Conservation (phyloP, 2,113 vertebrate genomes). For the Plectropomus leopardus region DNA sequence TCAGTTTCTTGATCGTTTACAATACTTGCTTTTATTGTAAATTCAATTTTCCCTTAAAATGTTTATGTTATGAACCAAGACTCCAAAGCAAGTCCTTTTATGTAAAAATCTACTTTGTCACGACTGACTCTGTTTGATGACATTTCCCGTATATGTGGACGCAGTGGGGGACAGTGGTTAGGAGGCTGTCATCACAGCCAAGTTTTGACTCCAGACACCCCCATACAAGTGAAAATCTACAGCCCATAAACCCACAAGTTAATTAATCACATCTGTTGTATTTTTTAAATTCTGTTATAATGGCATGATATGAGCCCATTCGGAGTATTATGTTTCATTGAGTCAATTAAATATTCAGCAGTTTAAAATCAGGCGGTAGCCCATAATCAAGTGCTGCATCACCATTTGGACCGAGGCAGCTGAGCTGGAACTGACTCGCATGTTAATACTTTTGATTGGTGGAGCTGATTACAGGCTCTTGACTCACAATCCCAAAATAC, state of each 20-base stretch:
- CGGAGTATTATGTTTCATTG: slow-evolving; percentile 51
- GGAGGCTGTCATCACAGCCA: slow-evolving; percentile 21
- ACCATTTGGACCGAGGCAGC: slow-evolving; percentile 59
- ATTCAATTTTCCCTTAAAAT: no score
- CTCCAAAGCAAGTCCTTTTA: no score
- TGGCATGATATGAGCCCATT: slow-evolving; percentile 44
- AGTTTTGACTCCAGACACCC: slow-evolving; percentile 24
- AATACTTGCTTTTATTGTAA: no score
- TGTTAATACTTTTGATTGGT: slow-evolving; percentile 61
- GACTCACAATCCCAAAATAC: slow-evolving; percentile 53
- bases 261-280: slow-evolving; percentile 59
- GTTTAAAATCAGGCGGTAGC: slow-evolving; percentile 58
- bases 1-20: no score
- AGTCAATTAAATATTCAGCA: slow-evolving; percentile 66
- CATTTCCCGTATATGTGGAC: slow-evolving; percentile 23
- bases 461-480: slow-evolving; percentile 54
- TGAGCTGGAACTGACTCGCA: slow-evolving; percentile 53
- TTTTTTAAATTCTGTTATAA: slow-evolving; percentile 38
- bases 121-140: slow-evolving; percentile 26
- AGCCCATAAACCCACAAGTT: slow-evolving; percentile 24
- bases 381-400: slow-evolving; percentile 63
- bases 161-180: slow-evolving; percentile 31
- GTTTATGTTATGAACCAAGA: no score
- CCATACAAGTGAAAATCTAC: neutral
- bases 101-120: no score